phyloP scores from a whole-genome alignment of 2,113 vertebrate species.

The Pollachius pollachius region DNA sequence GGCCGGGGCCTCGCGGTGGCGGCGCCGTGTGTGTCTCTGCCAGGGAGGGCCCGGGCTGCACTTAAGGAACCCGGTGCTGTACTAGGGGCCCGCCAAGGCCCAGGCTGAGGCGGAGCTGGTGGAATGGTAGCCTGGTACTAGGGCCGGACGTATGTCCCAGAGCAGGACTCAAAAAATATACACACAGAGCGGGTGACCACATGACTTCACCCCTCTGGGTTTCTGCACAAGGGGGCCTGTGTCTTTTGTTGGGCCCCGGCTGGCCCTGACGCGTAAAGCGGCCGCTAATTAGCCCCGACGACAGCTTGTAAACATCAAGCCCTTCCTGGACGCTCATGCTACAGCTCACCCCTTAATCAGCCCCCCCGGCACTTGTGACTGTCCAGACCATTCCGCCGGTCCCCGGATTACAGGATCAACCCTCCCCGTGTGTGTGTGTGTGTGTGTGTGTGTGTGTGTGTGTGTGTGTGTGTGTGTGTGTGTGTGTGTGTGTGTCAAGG shows the following conservation, averaged over 20 bases:
- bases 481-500: conserved; percentile 2
- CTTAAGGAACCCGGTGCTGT: conserved; percentile 5
- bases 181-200: neutral
- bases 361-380: conserved; percentile 46
- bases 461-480: conserved; percentile 17
- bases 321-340: conserved; percentile 47
- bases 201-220: neutral
- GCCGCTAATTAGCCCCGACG: conserved; percentile 47
- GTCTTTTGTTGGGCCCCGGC: conserved; percentile 18
- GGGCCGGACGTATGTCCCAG: too few species aligned
- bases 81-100: neutral
- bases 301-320: conserved; percentile 43
- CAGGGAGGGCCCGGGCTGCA: conserved; percentile 22
- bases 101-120: neutral
- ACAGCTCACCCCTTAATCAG: conserved; percentile 50
- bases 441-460: conserved; percentile 8
- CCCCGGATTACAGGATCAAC: conserved; percentile 59
- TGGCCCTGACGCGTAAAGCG: conserved; percentile 43
- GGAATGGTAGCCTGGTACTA: too few species aligned
- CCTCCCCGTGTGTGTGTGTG: conserved; percentile 22
- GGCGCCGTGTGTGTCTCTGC: neutral
- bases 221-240: conserved; percentile 3
- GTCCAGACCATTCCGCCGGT: conserved; percentile 53
- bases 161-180: neutral
- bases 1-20: conserved; percentile 20